These are phyloP conservation scores for Gonatopus flavifemur DNA, from an alignment of 1,140 invertebrate species.

Conservation along the genomic window DNA sequence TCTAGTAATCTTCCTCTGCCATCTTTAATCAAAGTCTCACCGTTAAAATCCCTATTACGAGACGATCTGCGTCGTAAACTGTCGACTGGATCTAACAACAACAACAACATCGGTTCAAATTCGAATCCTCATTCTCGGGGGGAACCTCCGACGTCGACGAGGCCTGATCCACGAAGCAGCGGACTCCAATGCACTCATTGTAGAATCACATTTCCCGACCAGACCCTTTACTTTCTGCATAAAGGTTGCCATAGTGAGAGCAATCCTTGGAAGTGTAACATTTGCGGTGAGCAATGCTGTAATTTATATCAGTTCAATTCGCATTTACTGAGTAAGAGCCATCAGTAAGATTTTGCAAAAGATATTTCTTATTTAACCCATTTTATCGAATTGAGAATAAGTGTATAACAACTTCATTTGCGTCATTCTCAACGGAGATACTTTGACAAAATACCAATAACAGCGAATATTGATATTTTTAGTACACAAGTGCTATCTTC, in stretches of 20 bases:
- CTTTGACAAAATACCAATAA: too few species aligned
- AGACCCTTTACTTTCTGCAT: slow-evolving; percentile 94
- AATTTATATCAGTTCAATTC: slow-evolving; percentile 97
- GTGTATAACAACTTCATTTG: too few species aligned
- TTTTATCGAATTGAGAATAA: too few species aligned
- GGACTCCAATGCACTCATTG: slow-evolving; percentile 82
- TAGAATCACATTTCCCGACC: slow-evolving; percentile 92
- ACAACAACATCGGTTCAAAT: slow-evolving; percentile 45
- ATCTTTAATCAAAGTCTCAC: slow-evolving; percentile 73
- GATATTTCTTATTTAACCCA: too few species aligned
- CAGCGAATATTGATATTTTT: too few species aligned
- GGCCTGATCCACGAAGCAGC: slow-evolving; percentile 53
- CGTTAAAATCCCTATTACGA: slow-evolving; percentile 77
- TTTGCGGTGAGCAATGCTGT: slow-evolving; percentile 90
- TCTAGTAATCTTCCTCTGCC: slow-evolving; percentile 66
- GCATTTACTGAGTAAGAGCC: slow-evolving; percentile 90
- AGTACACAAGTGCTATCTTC: too few species aligned
- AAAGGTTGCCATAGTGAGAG: slow-evolving; percentile 96
- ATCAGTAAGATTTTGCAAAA: too few species aligned
- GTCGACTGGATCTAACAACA: slow-evolving; percentile 60
- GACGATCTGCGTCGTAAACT: slow-evolving; percentile 79
- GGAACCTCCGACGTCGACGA: slow-evolving; percentile 55
- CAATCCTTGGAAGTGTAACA: slow-evolving; percentile 97
- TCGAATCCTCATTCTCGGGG: slow-evolving; percentile 45
- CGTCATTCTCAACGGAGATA: too few species aligned